Evolutionary conservation across 2,888 invertebrate genomes (phyloP).

Genomic region (Xanthia icteritia): DNA sequence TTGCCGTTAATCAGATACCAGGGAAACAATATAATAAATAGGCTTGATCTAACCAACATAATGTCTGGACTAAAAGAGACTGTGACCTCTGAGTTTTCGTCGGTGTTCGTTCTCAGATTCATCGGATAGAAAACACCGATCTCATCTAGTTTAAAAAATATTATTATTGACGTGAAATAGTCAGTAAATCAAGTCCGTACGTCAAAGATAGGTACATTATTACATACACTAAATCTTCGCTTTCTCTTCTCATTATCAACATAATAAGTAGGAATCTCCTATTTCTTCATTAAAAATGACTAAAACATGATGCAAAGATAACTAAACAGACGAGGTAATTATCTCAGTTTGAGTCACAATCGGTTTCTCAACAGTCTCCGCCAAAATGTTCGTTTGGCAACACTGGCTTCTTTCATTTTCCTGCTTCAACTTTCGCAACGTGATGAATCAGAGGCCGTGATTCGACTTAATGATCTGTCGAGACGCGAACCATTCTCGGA

Average conservation of each 20-base stretch:
- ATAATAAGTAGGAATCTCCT: not conserved
- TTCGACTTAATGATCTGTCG: slow-evolving; percentile 51
- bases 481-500: slow-evolving; percentile 57
- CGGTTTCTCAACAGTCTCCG: slow-evolving; percentile 71
- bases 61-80: not conserved
- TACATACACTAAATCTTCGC: not conserved
- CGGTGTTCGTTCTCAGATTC: not conserved
- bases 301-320: slow-evolving; percentile 28
- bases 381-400: slow-evolving; percentile 69
- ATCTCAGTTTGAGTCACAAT: slow-evolving; percentile 72
- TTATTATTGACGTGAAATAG: not conserved
- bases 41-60: too few relatives aligned
- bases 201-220: not conserved
- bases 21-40: too few relatives aligned
- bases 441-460: slow-evolving; percentile 77
- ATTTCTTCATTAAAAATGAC: not conserved
- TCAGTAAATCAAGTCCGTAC: not conserved
- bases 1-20: too few relatives aligned
- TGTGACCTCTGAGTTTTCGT: not conserved
- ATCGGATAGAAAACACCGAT: not conserved
- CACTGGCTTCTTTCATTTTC: slow-evolving; percentile 78
- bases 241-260: not conserved
- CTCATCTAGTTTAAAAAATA: not conserved
- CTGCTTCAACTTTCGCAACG: slow-evolving; percentile 82
- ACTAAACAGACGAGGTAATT: slow-evolving; percentile 53